A percentile compares a stretch with the other conserved stretches of the same genome.
Evolutionary conservation across 2,888 invertebrate species (phyloP).

Genomic region (Chrysolina americana): DNA sequence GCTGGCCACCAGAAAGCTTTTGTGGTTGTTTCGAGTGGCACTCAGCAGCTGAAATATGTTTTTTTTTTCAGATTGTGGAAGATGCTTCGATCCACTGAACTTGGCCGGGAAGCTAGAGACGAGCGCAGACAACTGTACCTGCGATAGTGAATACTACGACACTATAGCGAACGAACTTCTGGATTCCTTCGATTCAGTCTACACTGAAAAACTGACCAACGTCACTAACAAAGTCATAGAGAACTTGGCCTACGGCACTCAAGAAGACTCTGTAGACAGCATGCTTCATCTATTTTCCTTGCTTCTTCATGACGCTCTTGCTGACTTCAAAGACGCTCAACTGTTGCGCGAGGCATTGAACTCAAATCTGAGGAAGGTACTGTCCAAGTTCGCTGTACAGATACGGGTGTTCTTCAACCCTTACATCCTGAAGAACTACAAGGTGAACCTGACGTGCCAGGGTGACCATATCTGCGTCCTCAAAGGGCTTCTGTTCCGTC

Average conservation of each 20-base stretch:
- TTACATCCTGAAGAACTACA: constrained; percentile 25
- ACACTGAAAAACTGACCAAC: not conserved
- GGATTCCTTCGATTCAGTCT: not conserved
- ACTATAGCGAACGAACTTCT: not conserved
- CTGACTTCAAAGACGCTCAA: constrained; percentile 32
- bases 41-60: too few relatives aligned
- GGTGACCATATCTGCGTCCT: constrained; percentile 24
- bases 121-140: too few relatives aligned
- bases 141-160: not conserved
- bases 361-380: not conserved
- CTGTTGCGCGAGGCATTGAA: constrained; percentile 17
- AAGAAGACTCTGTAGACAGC: constrained; percentile 4
- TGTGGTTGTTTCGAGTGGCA: too few relatives aligned
- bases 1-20: too few relatives aligned
- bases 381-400: not conserved
- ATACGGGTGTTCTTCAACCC: constrained; percentile 29
- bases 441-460: constrained; percentile 29
- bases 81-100: too few relatives aligned
- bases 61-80: too few relatives aligned
- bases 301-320: not conserved
- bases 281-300: not conserved
- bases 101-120: too few relatives aligned
- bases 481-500: constrained; percentile 17
- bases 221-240: not conserved
- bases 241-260: not conserved